A percentile compares a stretch with the other conserved stretches of the same genome.
These are phyloP conservation scores for Cerastis rubricosa DNA, from an alignment of 2,888 invertebrate species.

Conservation along the genomic window DNA sequence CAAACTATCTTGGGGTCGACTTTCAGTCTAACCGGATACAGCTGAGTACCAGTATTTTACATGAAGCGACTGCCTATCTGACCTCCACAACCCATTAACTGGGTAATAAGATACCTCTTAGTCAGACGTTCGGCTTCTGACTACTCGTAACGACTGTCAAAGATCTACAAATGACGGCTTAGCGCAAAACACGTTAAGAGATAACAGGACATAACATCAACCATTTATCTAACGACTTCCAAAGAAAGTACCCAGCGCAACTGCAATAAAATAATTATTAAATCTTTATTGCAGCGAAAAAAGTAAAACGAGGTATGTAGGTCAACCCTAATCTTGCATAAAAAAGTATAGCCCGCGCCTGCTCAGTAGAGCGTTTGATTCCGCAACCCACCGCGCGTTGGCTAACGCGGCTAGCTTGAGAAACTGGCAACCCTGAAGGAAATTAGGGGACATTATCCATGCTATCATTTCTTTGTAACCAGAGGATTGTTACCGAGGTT, in stretches of 20 bases:
- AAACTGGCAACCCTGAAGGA: conserved; percentile 73
- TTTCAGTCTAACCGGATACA: too few species aligned
- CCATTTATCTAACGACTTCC: not conserved
- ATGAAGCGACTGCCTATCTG: too few species aligned
- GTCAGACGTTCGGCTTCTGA: too few species aligned
- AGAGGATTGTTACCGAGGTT: conserved; percentile 55
- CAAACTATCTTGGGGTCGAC: too few species aligned
- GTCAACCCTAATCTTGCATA: conserved; percentile 79
- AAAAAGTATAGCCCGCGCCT: conserved; percentile 70
- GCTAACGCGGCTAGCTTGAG: conserved; percentile 71
- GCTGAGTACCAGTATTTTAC: too few species aligned
- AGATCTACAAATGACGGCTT: too few species aligned
- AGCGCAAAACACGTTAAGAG: too few species aligned
- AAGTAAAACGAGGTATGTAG: conserved; percentile 70
- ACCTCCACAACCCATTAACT: too few species aligned
- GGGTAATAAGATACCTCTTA: too few species aligned
- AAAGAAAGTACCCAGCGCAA: conserved; percentile 6
- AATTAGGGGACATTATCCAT: conserved; percentile 70
- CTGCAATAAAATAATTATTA: conserved; percentile 34
- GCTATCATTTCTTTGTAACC: conserved; percentile 63
- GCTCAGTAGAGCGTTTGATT: conserved; percentile 73
- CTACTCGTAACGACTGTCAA: too few species aligned
- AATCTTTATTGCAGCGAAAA: conserved; percentile 54
- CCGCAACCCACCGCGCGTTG: conserved; percentile 66
- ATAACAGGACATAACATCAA: not conserved